These are phyloP conservation scores for Ptilodon capucinus DNA, from an alignment of 2,888 invertebrate genomes.

Conservation along the genomic window DNA sequence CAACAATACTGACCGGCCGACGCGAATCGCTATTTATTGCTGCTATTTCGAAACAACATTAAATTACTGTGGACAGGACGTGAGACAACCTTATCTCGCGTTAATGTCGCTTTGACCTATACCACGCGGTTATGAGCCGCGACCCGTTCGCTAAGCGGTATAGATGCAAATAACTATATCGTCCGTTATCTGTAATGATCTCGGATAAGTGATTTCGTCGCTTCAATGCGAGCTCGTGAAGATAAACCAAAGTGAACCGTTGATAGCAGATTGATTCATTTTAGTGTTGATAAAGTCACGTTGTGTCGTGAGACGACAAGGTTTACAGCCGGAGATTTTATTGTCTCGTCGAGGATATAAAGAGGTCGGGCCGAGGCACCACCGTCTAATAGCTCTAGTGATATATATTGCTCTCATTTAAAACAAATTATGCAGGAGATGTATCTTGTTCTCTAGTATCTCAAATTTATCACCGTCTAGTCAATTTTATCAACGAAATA, in stretches of 20 bases:
- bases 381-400: conserved; percentile 39
- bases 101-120: conserved; percentile 53
- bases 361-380: conserved; percentile 34
- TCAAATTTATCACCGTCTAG: not conserved
- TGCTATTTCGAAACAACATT: conserved; percentile 56
- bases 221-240: conserved; percentile 35
- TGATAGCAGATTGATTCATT: conserved; percentile 70
- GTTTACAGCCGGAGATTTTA: conserved; percentile 62
- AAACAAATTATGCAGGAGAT: conserved; percentile 30
- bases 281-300: conserved; percentile 60
- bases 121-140: conserved; percentile 39
- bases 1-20: conserved; percentile 52
- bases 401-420: conserved; percentile 49
- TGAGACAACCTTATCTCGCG: conserved; percentile 43
- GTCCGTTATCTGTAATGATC: conserved; percentile 27
- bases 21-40: conserved; percentile 62
- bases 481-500: not conserved
- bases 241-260: conserved; percentile 49
- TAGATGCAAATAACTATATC: conserved; percentile 16
- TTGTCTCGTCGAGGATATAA: conserved; percentile 53
- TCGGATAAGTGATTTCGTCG: conserved; percentile 34
- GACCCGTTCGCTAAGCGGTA: conserved; percentile 38
- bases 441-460: conserved; percentile 1
- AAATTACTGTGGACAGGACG: conserved; percentile 38
- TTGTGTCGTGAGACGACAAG: conserved; percentile 40